A percentile compares a stretch with the other conserved stretches of the same genome.
Conservation (phyloP, 2,797 vertebrate genomes). For the Muscicapa comitata region DNA sequence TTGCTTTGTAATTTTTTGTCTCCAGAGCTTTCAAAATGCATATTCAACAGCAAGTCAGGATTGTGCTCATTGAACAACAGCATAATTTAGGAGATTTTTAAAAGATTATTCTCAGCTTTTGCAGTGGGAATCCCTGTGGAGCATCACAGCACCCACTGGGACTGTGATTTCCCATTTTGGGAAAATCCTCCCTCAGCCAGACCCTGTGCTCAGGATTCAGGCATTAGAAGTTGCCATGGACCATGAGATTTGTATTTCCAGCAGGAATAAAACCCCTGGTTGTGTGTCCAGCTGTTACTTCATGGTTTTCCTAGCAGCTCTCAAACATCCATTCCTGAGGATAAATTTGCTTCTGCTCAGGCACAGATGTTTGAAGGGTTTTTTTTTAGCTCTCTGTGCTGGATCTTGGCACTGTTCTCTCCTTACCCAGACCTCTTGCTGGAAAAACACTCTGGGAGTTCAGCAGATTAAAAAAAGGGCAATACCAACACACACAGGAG, state of each 20-base stretch:
- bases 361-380: neutral
- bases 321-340: neutral
- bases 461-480: neutral
- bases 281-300: neutral
- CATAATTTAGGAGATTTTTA: neutral
- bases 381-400: neutral
- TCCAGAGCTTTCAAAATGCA: neutral
- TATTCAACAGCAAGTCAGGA: neutral
- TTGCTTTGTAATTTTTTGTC: neutral
- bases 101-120: neutral
- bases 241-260: neutral
- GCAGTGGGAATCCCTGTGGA: neutral
- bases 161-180: neutral
- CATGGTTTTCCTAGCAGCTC: neutral
- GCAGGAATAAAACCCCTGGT: neutral
- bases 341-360: neutral
- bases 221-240: neutral
- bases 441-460: neutral
- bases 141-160: neutral
- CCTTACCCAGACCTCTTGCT: neutral
- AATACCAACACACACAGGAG: neutral
- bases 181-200: neutral
- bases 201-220: neutral
- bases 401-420: neutral
- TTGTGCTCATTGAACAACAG: neutral